phyloP scores from a whole-genome alignment of 1,140 invertebrate genomes.

The Drosophila carrolli region DNA sequence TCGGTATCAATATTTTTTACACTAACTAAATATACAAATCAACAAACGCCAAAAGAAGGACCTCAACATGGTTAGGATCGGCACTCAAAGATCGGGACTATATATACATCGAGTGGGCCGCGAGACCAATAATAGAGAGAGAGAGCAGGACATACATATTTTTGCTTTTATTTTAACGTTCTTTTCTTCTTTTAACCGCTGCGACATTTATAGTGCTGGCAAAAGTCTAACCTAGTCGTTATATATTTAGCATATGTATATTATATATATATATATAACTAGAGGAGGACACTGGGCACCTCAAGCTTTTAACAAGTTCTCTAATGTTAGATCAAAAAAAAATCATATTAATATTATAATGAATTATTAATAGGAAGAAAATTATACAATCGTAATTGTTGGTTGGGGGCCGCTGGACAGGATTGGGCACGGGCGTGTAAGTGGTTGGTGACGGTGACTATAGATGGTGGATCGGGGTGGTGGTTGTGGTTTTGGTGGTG shows the following conservation, averaged over 20 bases:
- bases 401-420: constrained; percentile 3
- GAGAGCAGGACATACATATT: constrained; percentile 1
- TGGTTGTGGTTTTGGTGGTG: constrained; percentile 2
- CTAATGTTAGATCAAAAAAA: constrained; percentile 62
- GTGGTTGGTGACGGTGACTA: constrained; percentile 2
- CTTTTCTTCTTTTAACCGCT: constrained; percentile 8
- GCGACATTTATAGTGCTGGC: constrained; percentile 26
- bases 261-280: constrained; percentile 57
- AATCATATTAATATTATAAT: constrained; percentile 43
- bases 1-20: constrained; percentile 32
- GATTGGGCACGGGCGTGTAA: background rate
- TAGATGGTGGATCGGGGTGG: background rate
- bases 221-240: constrained; percentile 35
- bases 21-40: constrained; percentile 37
- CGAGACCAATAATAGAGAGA: background rate
- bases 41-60: constrained; percentile 15
- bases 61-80: constrained; percentile 3
- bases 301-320: constrained; percentile 72
- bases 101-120: constrained; percentile 32
- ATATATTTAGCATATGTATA: constrained; percentile 27
- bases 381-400: constrained; percentile 28
- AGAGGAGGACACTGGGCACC: constrained; percentile 39
- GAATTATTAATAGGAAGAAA: constrained; percentile 44
- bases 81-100: constrained; percentile 13
- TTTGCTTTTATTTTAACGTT: background rate